Conservation (phyloP, 1,140 invertebrate genomes). For the Heliothis virescens region DNA sequence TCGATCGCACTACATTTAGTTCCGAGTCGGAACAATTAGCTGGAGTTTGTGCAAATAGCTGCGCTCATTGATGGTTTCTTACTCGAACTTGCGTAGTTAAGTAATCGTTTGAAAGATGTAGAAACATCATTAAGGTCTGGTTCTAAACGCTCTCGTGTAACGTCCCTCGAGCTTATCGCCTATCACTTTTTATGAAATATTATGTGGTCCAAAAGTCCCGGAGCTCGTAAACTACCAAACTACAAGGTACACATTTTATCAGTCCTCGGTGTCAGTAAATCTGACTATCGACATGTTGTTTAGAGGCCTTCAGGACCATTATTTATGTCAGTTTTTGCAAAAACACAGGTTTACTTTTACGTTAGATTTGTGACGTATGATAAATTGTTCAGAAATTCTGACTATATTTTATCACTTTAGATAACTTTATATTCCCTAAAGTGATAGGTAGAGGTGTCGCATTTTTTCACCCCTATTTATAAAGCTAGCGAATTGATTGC, state of each 20-base stretch:
- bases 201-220: not conserved
- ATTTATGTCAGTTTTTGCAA: conserved; percentile 15
- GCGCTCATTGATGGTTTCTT: too few species aligned
- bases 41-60: too few species aligned
- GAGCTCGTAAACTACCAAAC: conserved; percentile 32
- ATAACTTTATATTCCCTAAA: too few species aligned
- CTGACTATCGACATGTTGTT: not conserved
- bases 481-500: too few species aligned
- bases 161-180: too few species aligned
- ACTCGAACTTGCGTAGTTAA: too few species aligned
- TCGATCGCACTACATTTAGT: not conserved
- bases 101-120: too few species aligned
- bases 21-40: not conserved
- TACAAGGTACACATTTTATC: conserved; percentile 44
- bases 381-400: not conserved
- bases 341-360: conserved; percentile 24
- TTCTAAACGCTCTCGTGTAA: too few species aligned
- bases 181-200: not conserved
- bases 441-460: too few species aligned
- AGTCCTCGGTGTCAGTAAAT: conserved; percentile 21
- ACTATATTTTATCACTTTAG: too few species aligned
- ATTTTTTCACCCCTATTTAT: too few species aligned
- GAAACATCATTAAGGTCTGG: too few species aligned
- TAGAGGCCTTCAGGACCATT: not conserved
- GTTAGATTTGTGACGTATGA: not conserved